These are phyloP conservation scores for Slavum lentiscoides DNA, from an alignment of 2,888 invertebrate species.

Conservation along the genomic window DNA sequence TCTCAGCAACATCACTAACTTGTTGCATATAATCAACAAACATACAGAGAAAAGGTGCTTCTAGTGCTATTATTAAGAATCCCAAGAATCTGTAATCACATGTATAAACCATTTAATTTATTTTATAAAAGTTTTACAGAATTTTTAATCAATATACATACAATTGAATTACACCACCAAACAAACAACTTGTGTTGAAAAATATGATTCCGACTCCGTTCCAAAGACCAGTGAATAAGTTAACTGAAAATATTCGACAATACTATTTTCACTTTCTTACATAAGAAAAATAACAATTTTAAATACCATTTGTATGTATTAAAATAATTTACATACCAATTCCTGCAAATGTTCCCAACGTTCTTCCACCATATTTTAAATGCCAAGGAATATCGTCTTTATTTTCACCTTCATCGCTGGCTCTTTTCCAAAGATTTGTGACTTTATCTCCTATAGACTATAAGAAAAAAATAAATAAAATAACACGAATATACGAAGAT, in stretches of 20 bases:
- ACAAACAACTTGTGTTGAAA: conserved; percentile 68
- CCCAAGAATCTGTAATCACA: conserved; percentile 70
- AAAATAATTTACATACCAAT: conserved; percentile 65
- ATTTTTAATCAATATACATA: conserved; percentile 56
- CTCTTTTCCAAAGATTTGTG: conserved; percentile 77
- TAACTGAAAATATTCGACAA: conserved; percentile 68
- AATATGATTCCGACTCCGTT: conserved; percentile 72
- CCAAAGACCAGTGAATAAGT: conserved; percentile 79
- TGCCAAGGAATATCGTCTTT: conserved; percentile 87
- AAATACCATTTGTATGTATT: not conserved
- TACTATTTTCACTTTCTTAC: not conserved
- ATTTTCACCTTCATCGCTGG: conserved; percentile 75
- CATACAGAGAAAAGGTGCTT: conserved; percentile 96
- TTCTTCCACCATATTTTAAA: conserved; percentile 83
- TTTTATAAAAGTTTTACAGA: not conserved
- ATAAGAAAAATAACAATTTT: not conserved
- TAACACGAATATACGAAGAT: not conserved
- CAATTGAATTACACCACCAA: conserved; percentile 85
- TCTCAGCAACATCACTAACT: conserved; percentile 80
- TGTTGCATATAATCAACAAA: conserved; percentile 93
- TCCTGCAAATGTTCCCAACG: conserved; percentile 81
- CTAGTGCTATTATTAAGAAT: conserved; percentile 83
- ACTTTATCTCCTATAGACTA: conserved; percentile 81
- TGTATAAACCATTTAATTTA: not conserved
- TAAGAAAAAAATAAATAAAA: conserved; percentile 9